phyloP scores from a whole-genome alignment of 2,888 invertebrate genomes.

The Acronicta leporina region DNA sequence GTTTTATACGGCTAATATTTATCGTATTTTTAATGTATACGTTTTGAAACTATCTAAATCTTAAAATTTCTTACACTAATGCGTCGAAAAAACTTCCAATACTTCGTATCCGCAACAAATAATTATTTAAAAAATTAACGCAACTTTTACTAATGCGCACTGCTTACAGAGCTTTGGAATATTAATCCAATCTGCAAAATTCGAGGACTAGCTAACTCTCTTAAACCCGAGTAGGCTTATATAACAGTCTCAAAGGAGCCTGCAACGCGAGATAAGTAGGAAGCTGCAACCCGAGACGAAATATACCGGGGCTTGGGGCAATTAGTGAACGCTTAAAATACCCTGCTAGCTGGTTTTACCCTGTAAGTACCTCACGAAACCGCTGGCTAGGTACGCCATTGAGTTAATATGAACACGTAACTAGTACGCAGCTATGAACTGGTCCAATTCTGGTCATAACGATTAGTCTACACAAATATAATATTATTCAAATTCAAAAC shows the following conservation, averaged over 20 bases:
- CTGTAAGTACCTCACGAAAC: conserved; percentile 9
- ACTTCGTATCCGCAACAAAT: too few species aligned
- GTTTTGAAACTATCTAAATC: too few species aligned
- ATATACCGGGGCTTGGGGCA: conserved; percentile 30
- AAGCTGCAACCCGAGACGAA: conserved; percentile 39
- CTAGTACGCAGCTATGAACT: too few species aligned
- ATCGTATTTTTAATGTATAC: too few species aligned
- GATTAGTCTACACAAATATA: too few species aligned
- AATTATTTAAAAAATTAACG: too few species aligned
- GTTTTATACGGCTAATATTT: too few species aligned
- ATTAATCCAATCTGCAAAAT: conserved; percentile 17
- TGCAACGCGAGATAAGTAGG: conserved; percentile 50
- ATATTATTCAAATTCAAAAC: too few species aligned
- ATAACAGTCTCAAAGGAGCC: conserved; percentile 41
- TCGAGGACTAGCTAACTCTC: conserved; percentile 5
- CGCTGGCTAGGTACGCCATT: background rate
- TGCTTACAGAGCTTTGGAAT: background rate
- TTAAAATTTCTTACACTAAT: too few species aligned
- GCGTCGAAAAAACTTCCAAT: too few species aligned
- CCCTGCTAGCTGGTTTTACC: background rate
- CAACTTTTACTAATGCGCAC: too few species aligned
- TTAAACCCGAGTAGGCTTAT: conserved; percentile 25
- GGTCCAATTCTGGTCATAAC: too few species aligned
- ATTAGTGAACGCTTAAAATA: conserved; percentile 48
- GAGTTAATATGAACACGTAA: background rate